phyloP scores from a whole-genome alignment of 1,140 invertebrate species.

The Tribolium madens region DNA sequence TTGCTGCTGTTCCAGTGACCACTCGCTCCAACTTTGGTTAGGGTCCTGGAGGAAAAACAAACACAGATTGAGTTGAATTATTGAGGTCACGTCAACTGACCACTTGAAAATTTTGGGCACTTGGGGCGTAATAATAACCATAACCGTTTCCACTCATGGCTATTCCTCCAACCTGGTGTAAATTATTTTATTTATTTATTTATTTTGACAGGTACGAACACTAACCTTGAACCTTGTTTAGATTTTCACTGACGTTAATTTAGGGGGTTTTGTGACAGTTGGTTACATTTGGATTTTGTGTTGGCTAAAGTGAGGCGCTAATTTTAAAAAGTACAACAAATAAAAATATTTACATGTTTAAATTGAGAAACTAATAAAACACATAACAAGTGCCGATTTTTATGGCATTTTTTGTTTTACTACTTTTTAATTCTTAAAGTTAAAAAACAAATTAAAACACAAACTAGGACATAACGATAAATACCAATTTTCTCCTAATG shows the following conservation, averaged over 20 bases:
- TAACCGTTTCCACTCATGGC: conserved; percentile 35
- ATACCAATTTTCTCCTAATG: too few species aligned
- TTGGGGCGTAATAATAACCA: conserved; percentile 36
- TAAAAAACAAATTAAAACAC: background rate
- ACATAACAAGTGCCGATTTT: background rate
- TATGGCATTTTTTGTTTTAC: background rate
- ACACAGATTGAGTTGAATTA: background rate
- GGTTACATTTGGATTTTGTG: background rate
- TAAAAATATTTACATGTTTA: background rate
- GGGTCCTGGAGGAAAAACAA: conserved; percentile 1
- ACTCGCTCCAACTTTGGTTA: conserved; percentile 22
- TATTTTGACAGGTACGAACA: conserved; percentile 18
- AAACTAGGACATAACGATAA: background rate
- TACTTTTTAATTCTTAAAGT: background rate
- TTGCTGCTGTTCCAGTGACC: conserved; percentile 28
- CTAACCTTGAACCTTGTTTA: conserved; percentile 19
- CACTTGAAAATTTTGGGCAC: conserved; percentile 29
- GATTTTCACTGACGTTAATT: background rate
- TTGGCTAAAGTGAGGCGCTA: background rate
- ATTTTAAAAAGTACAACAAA: background rate
- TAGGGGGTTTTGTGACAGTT: background rate
- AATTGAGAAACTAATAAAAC: background rate
- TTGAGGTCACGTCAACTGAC: conserved; percentile 9
- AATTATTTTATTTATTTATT: conserved; percentile 9
- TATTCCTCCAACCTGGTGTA: background rate